Base-by-base conservation (phyloP, 2,888 invertebrate genomes). In the Stramonita haemastoma region DNA sequence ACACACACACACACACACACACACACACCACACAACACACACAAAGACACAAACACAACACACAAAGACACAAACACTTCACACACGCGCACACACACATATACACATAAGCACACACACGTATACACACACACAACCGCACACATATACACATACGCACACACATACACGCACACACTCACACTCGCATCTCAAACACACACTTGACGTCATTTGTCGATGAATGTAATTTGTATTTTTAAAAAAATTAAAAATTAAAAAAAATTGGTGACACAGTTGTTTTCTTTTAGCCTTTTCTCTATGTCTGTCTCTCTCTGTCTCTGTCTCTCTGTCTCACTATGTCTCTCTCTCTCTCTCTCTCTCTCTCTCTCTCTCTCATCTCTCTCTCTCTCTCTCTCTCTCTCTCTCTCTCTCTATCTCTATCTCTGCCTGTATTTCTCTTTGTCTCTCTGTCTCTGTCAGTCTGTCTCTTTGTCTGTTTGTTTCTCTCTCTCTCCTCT, bases 121-220 rank as follows among this genome's bases (percentile, higher is more conserved):
- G 26, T 13, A 66, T 13, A 13, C 66, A 66, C 13, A 13, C 66
- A 66, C 66, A 66, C 66, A 66, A 17, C 4, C 73, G n/a, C 73
- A n/a, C n/a, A 73, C 73, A 73, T n/a, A 17, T 26, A 17, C 73
- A 73, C 73, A 73, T n/a, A 73, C 73, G n/a, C 73, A 73, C 73
- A 73, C 73, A 73, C 73, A 73, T n/a, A 73, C 73, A 73, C 73
- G n/a, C 73, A 73, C 73, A 73, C 73, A 73, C n/a, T n/a, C n/a
- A n/a, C n/a, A n/a, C n/a, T n/a, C n/a, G n/a, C n/a, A 70, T 57
- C 57, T 57, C 57, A 57, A 8, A 57, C 73, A 73, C 73, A 73
- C 73, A 73, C 73, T 22, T 11, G 17, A 73, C 73, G 11, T 73
- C n/a, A 46, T 46, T 46, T 46, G 46, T 8, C 46, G 8, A 46